A percentile compares a stretch with the other conserved stretches of the same genome.
Conservation (phyloP, 2,888 invertebrate genomes). For the Diploptera punctata region DNA sequence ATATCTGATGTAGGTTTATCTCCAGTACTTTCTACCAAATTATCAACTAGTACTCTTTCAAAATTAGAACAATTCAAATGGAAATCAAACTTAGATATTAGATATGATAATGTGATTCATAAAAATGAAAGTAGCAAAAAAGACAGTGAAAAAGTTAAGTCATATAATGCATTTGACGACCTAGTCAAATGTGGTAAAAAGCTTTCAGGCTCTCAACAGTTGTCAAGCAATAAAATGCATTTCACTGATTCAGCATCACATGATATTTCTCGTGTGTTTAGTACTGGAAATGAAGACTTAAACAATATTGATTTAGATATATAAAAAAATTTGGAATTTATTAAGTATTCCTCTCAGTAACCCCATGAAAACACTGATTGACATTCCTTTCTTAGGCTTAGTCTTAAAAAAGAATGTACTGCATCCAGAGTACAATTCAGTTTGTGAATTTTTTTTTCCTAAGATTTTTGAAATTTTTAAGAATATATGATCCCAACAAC, state of each 20-base stretch:
- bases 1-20: too few species aligned
- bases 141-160: too few species aligned
- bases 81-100: not conserved
- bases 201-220: constrained; percentile 28
- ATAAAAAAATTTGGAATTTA: too few species aligned
- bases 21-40: not conserved
- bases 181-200: constrained; percentile 33
- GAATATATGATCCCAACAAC: too few species aligned
- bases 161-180: constrained; percentile 5
- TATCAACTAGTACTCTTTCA: not conserved
- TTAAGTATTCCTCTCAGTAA: too few species aligned
- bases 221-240: not conserved
- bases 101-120: not conserved
- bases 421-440: too few species aligned
- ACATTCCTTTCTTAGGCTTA: too few species aligned
- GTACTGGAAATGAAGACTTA: not conserved
- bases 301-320: not conserved
- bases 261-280: not conserved
- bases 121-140: too few species aligned
- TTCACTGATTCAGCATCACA: not conserved
- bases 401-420: too few species aligned
- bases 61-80: constrained; percentile 2
- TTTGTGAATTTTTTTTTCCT: too few species aligned
- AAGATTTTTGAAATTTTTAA: too few species aligned
- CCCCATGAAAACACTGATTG: too few species aligned